Evolutionary conservation across 2,888 invertebrate species (phyloP).

Genomic region (Drosophila heteroneura): DNA sequence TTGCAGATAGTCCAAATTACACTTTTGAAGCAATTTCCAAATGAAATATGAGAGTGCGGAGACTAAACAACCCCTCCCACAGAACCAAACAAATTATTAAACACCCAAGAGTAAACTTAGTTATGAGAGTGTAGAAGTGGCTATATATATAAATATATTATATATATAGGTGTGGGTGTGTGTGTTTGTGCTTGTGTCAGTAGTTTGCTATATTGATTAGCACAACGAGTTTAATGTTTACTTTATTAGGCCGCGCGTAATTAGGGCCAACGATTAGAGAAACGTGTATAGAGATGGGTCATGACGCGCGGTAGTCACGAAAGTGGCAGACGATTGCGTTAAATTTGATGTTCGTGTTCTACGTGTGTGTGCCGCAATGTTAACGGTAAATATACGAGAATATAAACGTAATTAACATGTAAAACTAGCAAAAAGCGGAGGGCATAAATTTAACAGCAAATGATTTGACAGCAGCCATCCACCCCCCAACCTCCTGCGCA

Average conservation of each 20-base stretch:
- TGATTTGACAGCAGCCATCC: slow-evolving; percentile 52
- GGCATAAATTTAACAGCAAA: slow-evolving; percentile 71
- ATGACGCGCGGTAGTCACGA: neutral
- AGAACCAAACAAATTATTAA: slow-evolving; percentile 27
- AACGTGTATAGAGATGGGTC: slow-evolving; percentile 28
- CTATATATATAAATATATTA: slow-evolving; percentile 2
- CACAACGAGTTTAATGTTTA: slow-evolving; percentile 72
- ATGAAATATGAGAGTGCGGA: slow-evolving; percentile 42
- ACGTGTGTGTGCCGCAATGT: slow-evolving; percentile 18
- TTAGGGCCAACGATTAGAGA: slow-evolving; percentile 66
- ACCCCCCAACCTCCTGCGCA: neutral
- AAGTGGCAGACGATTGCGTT: neutral
- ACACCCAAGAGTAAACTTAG: slow-evolving; percentile 30
- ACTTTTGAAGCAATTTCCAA: slow-evolving; percentile 46
- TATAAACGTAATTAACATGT: slow-evolving; percentile 72
- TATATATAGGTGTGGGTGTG: neutral
- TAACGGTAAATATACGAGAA: slow-evolving; percentile 55
- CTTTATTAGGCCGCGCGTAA: slow-evolving; percentile 76
- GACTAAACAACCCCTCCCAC: neutral
- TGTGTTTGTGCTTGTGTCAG: slow-evolving; percentile 16
- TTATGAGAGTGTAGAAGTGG: neutral
- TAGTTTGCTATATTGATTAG: slow-evolving; percentile 74
- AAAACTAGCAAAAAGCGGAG: slow-evolving; percentile 60
- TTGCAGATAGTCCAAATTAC: slow-evolving; percentile 42
- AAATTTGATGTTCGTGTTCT: slow-evolving; percentile 24